Evolutionary conservation across 2,888 invertebrate genomes (phyloP).

Genomic region (Xiphydria camelus): DNA sequence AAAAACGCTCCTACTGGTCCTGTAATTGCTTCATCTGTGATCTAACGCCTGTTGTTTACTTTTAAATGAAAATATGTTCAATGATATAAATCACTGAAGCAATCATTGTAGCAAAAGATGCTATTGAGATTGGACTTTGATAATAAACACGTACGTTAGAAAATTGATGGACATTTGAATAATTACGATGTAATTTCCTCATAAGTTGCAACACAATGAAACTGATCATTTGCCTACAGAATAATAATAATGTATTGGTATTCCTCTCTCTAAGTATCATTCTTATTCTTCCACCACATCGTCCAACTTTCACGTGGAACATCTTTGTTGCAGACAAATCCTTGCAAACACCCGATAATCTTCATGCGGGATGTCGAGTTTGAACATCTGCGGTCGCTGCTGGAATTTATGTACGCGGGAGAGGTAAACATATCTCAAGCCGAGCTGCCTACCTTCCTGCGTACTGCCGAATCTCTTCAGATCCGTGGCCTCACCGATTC

Average conservation of each 20-base stretch:
- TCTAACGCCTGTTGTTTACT: too few relatives aligned
- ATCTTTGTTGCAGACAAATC: conserved; percentile 70
- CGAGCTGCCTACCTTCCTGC: conserved; percentile 73
- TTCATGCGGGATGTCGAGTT: conserved; percentile 84
- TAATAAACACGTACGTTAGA: too few relatives aligned
- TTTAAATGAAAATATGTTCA: too few relatives aligned
- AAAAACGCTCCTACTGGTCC: too few relatives aligned
- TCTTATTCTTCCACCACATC: conserved; percentile 1
- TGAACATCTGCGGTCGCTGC: conserved; percentile 74
- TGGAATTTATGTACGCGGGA: conserved; percentile 86
- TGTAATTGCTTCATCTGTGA: too few relatives aligned
- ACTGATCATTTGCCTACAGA: too few relatives aligned
- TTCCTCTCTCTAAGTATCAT: background rate
- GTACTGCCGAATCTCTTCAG: conserved; percentile 78
- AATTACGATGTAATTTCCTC: background rate
- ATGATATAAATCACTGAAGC: too few relatives aligned
- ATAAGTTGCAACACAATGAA: background rate
- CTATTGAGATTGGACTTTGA: too few relatives aligned
- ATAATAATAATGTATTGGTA: background rate
- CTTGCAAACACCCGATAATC: conserved; percentile 83
- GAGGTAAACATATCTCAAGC: conserved; percentile 83
- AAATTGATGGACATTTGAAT: too few relatives aligned
- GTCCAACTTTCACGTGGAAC: background rate
- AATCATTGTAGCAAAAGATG: too few relatives aligned
- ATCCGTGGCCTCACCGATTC: conserved; percentile 76